Evolutionary conservation across 2,113 vertebrate species (phyloP).

Genomic region (Calypte anna): DNA sequence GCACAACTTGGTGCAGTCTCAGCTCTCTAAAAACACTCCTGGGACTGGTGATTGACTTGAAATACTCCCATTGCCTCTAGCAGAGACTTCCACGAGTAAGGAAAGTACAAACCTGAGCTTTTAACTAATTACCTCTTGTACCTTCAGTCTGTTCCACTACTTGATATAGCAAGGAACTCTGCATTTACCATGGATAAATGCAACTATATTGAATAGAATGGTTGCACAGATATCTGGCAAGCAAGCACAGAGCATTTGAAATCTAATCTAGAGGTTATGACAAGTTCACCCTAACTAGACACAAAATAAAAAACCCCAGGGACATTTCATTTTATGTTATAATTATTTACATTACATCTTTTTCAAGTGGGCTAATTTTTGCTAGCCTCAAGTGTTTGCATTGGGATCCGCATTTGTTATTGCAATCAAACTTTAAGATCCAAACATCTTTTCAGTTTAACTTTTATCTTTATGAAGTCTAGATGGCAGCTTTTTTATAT

Average conservation of each 20-base stretch:
- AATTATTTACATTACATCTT: background rate
- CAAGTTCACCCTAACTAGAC: background rate
- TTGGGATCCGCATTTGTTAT: background rate
- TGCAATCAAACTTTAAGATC: conserved; percentile 54
- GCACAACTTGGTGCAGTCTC: background rate
- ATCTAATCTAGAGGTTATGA: background rate
- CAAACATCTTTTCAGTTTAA: background rate
- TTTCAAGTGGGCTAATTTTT: background rate
- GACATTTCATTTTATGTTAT: background rate
- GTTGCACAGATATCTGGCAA: background rate
- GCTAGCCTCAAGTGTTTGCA: background rate
- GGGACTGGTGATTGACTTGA: background rate
- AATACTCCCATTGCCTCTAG: background rate
- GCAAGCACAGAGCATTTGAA: background rate
- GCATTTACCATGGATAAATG: background rate
- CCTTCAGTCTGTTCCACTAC: background rate
- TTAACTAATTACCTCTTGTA: background rate
- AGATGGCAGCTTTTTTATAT: background rate
- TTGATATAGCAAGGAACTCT: background rate
- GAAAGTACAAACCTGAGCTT: background rate
- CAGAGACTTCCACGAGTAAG: background rate
- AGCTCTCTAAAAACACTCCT: background rate
- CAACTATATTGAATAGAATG: background rate
- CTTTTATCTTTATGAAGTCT: conserved; percentile 23
- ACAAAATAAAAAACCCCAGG: background rate